Percentiles rank a stretch among this genome's conserved stretches.
Conservation (phyloP, 2,797 vertebrate genomes). For the Spizella passerina region DNA sequence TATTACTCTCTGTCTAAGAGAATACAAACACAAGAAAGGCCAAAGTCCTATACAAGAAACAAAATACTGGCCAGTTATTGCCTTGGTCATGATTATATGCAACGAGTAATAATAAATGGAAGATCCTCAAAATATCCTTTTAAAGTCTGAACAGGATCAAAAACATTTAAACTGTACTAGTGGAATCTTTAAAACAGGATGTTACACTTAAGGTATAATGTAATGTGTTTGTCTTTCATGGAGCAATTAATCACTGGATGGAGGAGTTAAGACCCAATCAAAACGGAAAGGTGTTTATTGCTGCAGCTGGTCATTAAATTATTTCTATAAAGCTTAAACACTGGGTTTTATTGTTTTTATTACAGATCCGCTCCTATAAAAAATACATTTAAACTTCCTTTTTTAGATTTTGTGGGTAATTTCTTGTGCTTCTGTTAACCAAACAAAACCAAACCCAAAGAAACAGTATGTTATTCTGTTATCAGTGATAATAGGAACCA, state of each 20-base stretch:
- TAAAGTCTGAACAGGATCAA: conserved; percentile 25
- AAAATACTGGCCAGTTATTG: background rate
- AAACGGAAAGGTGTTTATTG: conserved; percentile 63
- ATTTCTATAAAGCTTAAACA: conserved; percentile 65
- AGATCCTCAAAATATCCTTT: background rate
- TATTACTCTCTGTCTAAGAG: background rate
- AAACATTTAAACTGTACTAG: conserved; percentile 21
- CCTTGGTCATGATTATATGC: background rate
- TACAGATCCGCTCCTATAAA: conserved; percentile 60
- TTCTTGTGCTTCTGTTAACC: conserved; percentile 54
- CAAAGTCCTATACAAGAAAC: background rate
- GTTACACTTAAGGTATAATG: conserved; percentile 58
- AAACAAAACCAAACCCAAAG: conserved; percentile 22
- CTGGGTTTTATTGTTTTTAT: conserved; percentile 59
- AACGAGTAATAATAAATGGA: background rate
- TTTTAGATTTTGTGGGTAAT: conserved; percentile 43
- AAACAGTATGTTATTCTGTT: background rate
- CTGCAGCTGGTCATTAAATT: conserved; percentile 66
- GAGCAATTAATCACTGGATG: conserved; percentile 57
- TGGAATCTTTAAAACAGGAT: conserved; percentile 63
- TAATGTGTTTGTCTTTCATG: conserved; percentile 57
- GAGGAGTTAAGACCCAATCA: conserved; percentile 60
- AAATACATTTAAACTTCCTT: conserved; percentile 58
- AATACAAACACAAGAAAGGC: background rate
- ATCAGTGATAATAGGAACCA: background rate